Conservation (phyloP, 2,888 invertebrate species). For the Amphipoea oculea region DNA sequence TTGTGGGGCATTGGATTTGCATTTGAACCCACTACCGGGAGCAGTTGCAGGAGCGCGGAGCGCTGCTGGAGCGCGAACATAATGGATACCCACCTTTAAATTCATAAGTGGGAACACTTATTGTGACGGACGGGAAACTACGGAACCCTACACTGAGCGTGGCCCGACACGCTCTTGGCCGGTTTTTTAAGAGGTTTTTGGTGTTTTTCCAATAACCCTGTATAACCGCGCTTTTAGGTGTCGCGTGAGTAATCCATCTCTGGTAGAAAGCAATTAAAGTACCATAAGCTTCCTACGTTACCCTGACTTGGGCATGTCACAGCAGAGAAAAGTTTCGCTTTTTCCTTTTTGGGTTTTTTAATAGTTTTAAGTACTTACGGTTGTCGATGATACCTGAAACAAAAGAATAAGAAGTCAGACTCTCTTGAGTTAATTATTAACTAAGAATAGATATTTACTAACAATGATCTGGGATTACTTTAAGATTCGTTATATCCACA, state of each 20-base stretch:
- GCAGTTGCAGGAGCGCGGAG: too few relatives aligned
- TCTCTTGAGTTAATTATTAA: not conserved
- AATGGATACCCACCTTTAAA: too few relatives aligned
- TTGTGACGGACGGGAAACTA: too few relatives aligned
- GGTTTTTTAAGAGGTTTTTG: too few relatives aligned
- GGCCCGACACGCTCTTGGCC: too few relatives aligned
- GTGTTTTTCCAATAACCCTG: too few relatives aligned
- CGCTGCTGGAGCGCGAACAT: too few relatives aligned
- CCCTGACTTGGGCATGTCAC: not conserved
- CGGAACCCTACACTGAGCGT: too few relatives aligned
- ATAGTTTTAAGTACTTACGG: slow-evolving; percentile 53
- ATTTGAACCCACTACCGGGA: too few relatives aligned
- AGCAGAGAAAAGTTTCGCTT: not conserved
- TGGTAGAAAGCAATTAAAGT: not conserved
- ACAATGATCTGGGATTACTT: not conserved
- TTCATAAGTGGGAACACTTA: too few relatives aligned
- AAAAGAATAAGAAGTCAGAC: slow-evolving; percentile 37
- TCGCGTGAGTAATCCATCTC: not conserved
- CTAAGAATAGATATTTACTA: not conserved
- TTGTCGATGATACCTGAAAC: slow-evolving; percentile 51
- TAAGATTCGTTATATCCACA: not conserved
- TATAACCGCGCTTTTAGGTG: not conserved
- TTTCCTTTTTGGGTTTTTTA: not conserved
- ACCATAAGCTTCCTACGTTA: not conserved
- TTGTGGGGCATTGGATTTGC: too few relatives aligned